Evolutionary conservation across 2,113 vertebrate species (phyloP).

Genomic region (Pachypanchax playfairii): DNA sequence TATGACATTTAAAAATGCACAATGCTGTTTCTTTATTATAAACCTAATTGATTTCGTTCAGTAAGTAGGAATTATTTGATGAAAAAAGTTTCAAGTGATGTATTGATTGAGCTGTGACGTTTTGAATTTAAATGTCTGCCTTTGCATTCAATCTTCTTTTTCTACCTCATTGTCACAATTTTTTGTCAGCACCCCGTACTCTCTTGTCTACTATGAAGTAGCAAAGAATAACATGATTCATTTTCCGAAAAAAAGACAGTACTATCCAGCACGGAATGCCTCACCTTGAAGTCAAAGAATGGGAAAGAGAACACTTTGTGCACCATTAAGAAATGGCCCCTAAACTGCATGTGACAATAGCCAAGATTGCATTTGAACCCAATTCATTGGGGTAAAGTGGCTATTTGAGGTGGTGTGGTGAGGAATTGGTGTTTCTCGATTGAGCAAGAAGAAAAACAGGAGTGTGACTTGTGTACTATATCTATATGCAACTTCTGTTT

Average conservation of each 20-base stretch:
- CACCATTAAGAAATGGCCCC: constrained; percentile 75
- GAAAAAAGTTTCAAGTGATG: background rate
- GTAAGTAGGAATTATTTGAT: background rate
- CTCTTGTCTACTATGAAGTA: constrained; percentile 29
- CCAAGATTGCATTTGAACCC: constrained; percentile 78
- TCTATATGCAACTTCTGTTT: constrained; percentile 37
- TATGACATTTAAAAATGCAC: no score
- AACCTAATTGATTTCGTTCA: no score
- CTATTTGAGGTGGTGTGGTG: constrained; percentile 60
- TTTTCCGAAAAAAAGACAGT: constrained; percentile 40
- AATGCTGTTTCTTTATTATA: no score
- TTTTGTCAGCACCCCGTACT: constrained; percentile 41
- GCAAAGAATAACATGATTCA: constrained; percentile 62
- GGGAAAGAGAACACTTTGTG: constrained; percentile 55
- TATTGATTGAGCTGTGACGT: constrained; percentile 27
- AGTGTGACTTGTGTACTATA: constrained; percentile 39
- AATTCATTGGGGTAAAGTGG: constrained; percentile 76
- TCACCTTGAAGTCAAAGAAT: constrained; percentile 42
- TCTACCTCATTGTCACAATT: constrained; percentile 8
- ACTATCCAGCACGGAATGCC: constrained; percentile 49
- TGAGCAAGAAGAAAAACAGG: constrained; percentile 52
- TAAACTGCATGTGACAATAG: constrained; percentile 80
- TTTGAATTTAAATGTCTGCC: constrained; percentile 26
- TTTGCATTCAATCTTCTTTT: constrained; percentile 32
- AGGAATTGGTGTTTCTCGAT: constrained; percentile 63